These are phyloP conservation scores for Dufourea novaeangliae DNA, from an alignment of 1,140 invertebrate genomes.

Conservation along the genomic window DNA sequence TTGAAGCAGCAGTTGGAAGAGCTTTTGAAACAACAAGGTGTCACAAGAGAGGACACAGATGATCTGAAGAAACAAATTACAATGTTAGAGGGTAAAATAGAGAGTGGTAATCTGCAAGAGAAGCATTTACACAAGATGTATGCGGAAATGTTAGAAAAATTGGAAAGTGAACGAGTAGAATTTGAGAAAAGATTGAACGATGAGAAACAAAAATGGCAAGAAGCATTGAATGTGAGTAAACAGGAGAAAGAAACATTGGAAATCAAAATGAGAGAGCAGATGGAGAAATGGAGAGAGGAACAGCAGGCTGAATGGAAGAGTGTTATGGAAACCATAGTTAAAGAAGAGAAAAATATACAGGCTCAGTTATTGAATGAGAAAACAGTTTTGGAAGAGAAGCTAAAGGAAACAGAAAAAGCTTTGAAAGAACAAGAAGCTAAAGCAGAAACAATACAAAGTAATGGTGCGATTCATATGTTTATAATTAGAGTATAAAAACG, in stretches of 20 bases:
- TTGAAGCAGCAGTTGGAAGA: slow-evolving; percentile 79
- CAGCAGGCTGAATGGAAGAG: slow-evolving; percentile 73
- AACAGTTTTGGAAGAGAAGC: slow-evolving; percentile 69
- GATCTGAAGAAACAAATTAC: slow-evolving; percentile 76
- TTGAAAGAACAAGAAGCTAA: slow-evolving; percentile 78
- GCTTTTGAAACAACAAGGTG: slow-evolving; percentile 75
- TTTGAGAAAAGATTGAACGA: slow-evolving; percentile 80
- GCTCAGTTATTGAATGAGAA: slow-evolving; percentile 79
- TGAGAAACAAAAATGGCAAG: slow-evolving; percentile 81
- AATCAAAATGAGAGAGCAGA: slow-evolving; percentile 77
- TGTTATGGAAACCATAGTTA: slow-evolving; percentile 75
- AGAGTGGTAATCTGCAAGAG: slow-evolving; percentile 78
- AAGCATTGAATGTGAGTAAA: slow-evolving; percentile 79
- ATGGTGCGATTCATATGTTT: slow-evolving; percentile 30
- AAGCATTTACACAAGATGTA: slow-evolving; percentile 79
- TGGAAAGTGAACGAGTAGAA: slow-evolving; percentile 80
- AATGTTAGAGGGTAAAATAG: slow-evolving; percentile 79
- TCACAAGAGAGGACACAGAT: slow-evolving; percentile 75
- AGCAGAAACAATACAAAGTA: slow-evolving; percentile 51
- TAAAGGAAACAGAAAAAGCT: slow-evolving; percentile 80
- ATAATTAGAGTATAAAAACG: not conserved
- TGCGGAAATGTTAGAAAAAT: slow-evolving; percentile 78
- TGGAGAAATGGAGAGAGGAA: slow-evolving; percentile 78
- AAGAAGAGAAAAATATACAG: slow-evolving; percentile 81
- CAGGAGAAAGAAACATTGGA: slow-evolving; percentile 80